Conservation (phyloP, 2,888 invertebrate genomes). For the Ectropis crepuscularia region DNA sequence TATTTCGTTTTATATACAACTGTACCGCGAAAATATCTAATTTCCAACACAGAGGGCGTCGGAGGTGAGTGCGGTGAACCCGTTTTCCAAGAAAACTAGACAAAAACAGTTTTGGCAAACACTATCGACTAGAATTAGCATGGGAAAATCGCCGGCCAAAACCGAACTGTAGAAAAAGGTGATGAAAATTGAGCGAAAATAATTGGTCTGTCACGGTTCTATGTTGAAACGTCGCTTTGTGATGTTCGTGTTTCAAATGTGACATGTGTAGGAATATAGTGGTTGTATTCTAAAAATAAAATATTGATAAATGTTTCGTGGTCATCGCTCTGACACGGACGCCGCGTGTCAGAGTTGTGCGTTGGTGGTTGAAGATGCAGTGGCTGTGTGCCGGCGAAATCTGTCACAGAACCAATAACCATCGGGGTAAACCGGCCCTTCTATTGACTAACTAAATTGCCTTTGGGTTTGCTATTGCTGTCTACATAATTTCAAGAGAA, state of each 20-base stretch:
- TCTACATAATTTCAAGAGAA: no score
- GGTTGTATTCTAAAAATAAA: neutral
- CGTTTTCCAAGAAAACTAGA: constrained; percentile 67
- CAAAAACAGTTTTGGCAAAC: constrained; percentile 72
- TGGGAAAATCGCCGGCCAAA: constrained; percentile 52
- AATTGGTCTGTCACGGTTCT: constrained; percentile 43
- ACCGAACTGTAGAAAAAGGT: constrained; percentile 22
- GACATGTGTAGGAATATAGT: neutral
- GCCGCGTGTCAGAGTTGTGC: no score
- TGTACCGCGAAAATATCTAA: constrained; percentile 56
- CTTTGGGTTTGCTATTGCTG: no score
- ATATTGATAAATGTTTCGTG: no score
- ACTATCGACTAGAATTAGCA: constrained; percentile 67
- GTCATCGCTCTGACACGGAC: no score
- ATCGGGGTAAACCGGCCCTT: no score
- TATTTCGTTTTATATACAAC: constrained; percentile 16
- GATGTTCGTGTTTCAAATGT: constrained; percentile 9
- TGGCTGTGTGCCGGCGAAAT: no score
- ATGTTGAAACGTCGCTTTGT: constrained; percentile 16
- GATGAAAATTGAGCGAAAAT: constrained; percentile 41
- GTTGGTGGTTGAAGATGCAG: no score
- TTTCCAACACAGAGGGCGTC: constrained; percentile 62
- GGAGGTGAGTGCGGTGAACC: constrained; percentile 68
- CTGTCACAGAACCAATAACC: no score
- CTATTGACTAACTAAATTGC: no score